Conservation (phyloP, 2,113 vertebrate genomes). For the Macaca mulatta region DNA sequence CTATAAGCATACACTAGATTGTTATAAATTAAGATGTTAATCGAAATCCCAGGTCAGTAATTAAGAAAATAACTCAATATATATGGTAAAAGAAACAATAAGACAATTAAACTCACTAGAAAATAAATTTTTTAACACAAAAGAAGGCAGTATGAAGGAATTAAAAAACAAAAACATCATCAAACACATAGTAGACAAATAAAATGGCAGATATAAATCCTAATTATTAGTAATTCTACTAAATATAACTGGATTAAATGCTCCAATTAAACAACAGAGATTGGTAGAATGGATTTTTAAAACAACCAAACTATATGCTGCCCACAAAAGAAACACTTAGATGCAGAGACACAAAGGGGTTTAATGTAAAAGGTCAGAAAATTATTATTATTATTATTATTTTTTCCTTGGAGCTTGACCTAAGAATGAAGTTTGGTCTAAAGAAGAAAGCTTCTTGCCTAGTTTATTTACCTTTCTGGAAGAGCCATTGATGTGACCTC, state of each 20-base stretch:
- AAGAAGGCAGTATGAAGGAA: neutral
- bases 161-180: neutral
- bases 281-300: neutral
- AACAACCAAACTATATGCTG: neutral
- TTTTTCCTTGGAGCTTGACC: neutral
- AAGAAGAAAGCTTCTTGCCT: neutral
- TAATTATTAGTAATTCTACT: neutral
- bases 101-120: neutral
- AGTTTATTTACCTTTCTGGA: constrained; percentile 9
- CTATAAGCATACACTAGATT: neutral
- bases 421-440: constrained; percentile 23
- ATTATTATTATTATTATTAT: too few relatives aligned
- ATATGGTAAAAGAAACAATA: neutral
- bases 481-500: neutral
- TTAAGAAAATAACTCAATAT: neutral
- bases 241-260: neutral
- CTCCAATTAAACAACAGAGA: neutral
- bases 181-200: neutral
- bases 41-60: neutral
- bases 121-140: neutral
- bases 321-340: neutral
- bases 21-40: constrained; percentile 2
- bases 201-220: neutral
- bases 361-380: too few relatives aligned
- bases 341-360: neutral